Evolutionary conservation across 1,140 invertebrate species (phyloP), one percentile per base, ranked within the genome.

Genomic region (Hypothenemus hampei): DNA sequence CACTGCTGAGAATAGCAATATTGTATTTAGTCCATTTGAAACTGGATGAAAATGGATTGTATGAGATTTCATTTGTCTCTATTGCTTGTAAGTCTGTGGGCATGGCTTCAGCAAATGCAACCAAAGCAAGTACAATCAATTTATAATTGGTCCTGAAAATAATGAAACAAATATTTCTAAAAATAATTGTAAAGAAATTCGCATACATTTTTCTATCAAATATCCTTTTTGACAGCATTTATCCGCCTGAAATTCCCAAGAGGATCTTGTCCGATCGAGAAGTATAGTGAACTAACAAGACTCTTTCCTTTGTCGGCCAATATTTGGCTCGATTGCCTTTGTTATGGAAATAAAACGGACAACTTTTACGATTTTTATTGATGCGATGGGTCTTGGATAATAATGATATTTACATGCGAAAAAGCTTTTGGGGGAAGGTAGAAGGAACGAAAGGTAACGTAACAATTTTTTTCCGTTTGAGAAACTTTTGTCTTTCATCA

Each of bases 281-380:
- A n/a, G n/a, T 31, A 31, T 37, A 26, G 11, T 45, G 23, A 31
- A 11, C 31, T 40, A 51, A 51, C 37, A 51, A 51, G 48, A 40
- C 36, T 4, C 35, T 46, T 46, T 46, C 33, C 40, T 53, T 45
- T 53, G 51, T 53, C 40, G 35, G 40, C 11, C 43, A 45, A 53
- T 53, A 53, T 45, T 20, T n/a, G n/a, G 11, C 47, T 26, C n/a
- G 35, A 40, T 49, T 35, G 24, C 26, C 51, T 45, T 53, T 53
- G 40, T 53, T 46, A 45, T 53, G 51, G 51, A 53, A 53, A 53
- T 53, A 29, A 46, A 44, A 45, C 33, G 40, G 41, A 40, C 37
- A 46, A 46, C 40, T 53, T 53, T 53, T 45, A 53, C 36, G 18
- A n/a, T 41, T 44, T 53, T 53, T 53, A 45, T 44, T 45, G 51